phyloP scores from a whole-genome alignment of 2,888 invertebrate genomes.

The Keiferia lycopersicella region DNA sequence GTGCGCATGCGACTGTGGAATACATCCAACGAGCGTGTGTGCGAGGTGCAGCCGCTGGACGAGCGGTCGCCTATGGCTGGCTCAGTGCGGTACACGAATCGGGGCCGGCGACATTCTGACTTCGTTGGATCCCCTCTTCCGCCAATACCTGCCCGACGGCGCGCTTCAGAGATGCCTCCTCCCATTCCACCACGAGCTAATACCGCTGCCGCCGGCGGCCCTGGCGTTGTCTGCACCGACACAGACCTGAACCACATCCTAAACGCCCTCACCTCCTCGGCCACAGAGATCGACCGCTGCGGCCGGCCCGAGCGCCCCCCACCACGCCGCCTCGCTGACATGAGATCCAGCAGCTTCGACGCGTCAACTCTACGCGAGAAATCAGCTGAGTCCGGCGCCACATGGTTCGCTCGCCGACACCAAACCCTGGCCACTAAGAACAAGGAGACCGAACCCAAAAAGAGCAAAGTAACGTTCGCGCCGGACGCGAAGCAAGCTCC shows the following conservation, averaged over 20 bases:
- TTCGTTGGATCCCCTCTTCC: constrained; percentile 83
- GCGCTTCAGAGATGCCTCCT: constrained; percentile 88
- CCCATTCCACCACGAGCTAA: constrained; percentile 66
- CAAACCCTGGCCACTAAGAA: constrained; percentile 87
- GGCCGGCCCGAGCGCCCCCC: constrained; percentile 82
- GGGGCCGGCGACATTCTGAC: constrained; percentile 87
- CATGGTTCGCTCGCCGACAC: constrained; percentile 90
- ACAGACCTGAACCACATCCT: constrained; percentile 90
- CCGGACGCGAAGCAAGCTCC: constrained; percentile 82
- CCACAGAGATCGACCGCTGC: constrained; percentile 88
- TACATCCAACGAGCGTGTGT: constrained; percentile 89
- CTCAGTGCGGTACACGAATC: constrained; percentile 83
- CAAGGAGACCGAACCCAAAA: constrained; percentile 75
- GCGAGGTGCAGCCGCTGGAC: constrained; percentile 90
- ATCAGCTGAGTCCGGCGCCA: constrained; percentile 77
- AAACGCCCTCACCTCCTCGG: constrained; percentile 89
- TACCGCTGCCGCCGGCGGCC: constrained; percentile 61
- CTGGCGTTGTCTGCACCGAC: constrained; percentile 90
- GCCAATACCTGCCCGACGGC: constrained; percentile 82
- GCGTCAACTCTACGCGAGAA: constrained; percentile 85
- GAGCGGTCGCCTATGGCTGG: constrained; percentile 81
- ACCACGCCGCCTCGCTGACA: constrained; percentile 83
- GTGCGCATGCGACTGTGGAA: constrained; percentile 92
- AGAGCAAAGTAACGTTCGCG: constrained; percentile 81
- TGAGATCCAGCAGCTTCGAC: constrained; percentile 92